These are phyloP conservation scores for Percopsis transmontana DNA, from an alignment of 2,113 vertebrate species.

Conservation along the genomic window DNA sequence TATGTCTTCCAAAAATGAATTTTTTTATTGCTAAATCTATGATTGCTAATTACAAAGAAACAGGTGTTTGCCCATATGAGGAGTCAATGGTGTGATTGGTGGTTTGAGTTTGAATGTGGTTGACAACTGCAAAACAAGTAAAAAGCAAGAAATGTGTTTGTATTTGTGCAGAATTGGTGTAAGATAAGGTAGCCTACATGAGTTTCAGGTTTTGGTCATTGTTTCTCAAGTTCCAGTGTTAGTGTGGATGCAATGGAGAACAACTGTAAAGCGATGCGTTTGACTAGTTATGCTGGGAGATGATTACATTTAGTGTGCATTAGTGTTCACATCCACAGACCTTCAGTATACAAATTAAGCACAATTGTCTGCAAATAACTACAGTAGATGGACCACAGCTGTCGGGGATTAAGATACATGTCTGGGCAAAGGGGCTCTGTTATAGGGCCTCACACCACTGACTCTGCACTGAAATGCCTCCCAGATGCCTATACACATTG, in stretches of 20 bases:
- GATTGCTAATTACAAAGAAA: no score
- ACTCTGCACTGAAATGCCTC: constrained; percentile 45
- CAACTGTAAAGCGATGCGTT: constrained; percentile 6
- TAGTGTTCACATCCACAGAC: not conserved
- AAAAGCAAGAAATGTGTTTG: no score
- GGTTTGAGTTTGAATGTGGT: no score
- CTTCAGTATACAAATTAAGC: constrained; percentile 9
- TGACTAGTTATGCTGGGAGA: not conserved
- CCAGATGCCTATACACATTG: constrained; percentile 45
- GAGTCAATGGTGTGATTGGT: no score
- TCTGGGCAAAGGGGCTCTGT: constrained; percentile 27
- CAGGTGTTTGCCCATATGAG: no score
- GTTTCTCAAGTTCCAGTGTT: no score
- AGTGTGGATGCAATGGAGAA: constrained; percentile 4
- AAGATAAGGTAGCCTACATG: no score
- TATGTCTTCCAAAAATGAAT: no score
- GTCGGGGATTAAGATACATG: constrained; percentile 55
- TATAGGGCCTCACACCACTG: constrained; percentile 36
- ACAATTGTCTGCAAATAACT: not conserved
- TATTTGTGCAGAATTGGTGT: no score
- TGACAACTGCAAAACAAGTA: no score
- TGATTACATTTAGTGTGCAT: constrained; percentile 13
- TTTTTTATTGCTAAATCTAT: no score
- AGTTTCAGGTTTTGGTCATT: no score
- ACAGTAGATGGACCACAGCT: constrained; percentile 37